Percentiles rank a stretch among this genome's conserved stretches.
phyloP scores from a whole-genome alignment of 2,797 vertebrate genomes.

The Mionectes olivaceus region DNA sequence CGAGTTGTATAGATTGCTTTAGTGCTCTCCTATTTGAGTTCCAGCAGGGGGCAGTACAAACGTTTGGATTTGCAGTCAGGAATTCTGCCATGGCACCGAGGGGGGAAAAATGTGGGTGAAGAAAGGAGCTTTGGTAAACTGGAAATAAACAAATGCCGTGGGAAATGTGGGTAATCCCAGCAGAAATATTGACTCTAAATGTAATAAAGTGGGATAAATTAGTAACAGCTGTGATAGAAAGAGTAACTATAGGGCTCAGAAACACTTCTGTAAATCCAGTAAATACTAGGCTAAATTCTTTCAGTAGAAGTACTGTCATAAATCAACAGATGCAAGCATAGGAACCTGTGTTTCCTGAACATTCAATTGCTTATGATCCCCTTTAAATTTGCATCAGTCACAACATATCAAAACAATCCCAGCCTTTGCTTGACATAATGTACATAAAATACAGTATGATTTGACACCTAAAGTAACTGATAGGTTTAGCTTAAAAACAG shows the following conservation, averaged over 20 bases:
- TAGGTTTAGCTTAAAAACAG: background rate
- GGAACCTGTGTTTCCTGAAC: background rate
- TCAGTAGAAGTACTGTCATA: background rate
- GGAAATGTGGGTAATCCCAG: background rate
- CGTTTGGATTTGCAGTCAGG: background rate
- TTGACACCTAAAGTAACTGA: background rate
- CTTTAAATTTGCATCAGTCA: background rate
- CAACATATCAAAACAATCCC: background rate
- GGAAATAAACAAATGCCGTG: background rate
- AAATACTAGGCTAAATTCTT: background rate
- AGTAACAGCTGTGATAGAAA: background rate
- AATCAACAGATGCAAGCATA: background rate
- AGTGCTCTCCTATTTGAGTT: background rate
- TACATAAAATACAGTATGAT: background rate
- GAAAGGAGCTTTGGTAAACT: background rate
- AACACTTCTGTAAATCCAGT: background rate
- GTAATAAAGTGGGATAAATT: background rate
- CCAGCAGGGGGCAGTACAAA: slow-evolving; percentile 45
- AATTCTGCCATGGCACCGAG: background rate
- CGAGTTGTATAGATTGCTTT: background rate
- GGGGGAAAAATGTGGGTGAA: background rate
- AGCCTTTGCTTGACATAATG: background rate
- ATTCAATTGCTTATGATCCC: background rate
- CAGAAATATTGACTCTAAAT: background rate
- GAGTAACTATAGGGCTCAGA: background rate